Evolutionary conservation across 2,797 vertebrate species (phyloP).

Genomic region (Sebastes cheni): DNA sequence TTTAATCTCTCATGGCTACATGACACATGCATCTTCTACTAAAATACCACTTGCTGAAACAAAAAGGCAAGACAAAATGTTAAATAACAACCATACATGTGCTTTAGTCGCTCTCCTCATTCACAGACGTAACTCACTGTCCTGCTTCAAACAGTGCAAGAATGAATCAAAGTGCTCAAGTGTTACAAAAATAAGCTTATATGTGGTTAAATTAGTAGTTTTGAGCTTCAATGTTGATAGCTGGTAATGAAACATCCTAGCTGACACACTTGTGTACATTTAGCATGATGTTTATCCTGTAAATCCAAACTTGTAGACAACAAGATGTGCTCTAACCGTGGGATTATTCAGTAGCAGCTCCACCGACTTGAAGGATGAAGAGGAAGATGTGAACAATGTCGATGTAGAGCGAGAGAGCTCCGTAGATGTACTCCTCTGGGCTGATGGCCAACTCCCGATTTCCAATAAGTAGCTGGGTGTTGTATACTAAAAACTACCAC

Average conservation of each 20-base stretch:
- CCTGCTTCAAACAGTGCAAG: constrained; percentile 7
- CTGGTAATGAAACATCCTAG: background rate
- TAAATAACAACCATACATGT: background rate
- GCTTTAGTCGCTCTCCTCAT: background rate
- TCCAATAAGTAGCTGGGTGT: constrained; percentile 94
- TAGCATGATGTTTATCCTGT: background rate
- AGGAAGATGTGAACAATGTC: constrained; percentile 95
- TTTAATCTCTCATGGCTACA: background rate
- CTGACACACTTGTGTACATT: background rate
- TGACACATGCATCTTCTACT: background rate
- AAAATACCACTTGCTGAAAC: background rate
- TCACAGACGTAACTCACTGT: background rate
- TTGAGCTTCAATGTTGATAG: background rate
- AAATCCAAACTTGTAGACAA: background rate
- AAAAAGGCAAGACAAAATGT: background rate
- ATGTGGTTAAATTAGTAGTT: background rate
- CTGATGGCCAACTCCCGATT: constrained; percentile 90
- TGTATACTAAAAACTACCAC: constrained; percentile 91
- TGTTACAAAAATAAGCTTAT: constrained; percentile 36
- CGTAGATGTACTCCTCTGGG: constrained; percentile 93
- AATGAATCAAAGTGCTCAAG: constrained; percentile 48
- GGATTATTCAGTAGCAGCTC: constrained; percentile 72
- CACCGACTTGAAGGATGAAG: constrained; percentile 89
- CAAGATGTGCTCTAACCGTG: background rate
- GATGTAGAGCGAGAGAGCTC: constrained; percentile 92